Conservation (phyloP, 2,797 vertebrate genomes). For the Enteromius viviparus region DNA sequence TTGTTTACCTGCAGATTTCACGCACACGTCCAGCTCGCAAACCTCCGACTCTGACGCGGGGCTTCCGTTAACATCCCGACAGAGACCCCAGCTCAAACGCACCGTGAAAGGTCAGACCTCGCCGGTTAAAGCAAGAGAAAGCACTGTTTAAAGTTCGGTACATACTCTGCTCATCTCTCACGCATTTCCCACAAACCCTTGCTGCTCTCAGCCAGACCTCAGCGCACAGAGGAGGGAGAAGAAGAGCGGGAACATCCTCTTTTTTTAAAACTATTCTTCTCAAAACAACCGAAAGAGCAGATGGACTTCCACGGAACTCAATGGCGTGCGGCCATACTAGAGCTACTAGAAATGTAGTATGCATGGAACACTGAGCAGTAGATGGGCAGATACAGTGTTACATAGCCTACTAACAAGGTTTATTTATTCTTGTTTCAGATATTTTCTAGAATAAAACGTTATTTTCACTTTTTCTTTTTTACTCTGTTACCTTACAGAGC, state of each 20-base stretch:
- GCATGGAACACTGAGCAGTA: background rate
- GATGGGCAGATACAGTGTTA: background rate
- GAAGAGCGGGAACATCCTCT: conserved; percentile 19
- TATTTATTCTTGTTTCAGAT: background rate
- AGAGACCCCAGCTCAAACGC: background rate
- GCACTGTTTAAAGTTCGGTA: background rate
- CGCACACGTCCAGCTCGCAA: conserved; percentile 4
- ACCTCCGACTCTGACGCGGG: background rate
- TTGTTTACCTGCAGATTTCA: conserved; percentile 43
- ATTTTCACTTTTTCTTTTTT: background rate
- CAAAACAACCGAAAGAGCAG: background rate
- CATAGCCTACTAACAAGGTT: background rate
- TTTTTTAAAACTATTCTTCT: background rate
- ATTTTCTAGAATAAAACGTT: background rate
- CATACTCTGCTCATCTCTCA: conserved; percentile 7
- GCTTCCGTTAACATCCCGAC: conserved; percentile 11
- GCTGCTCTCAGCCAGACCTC: conserved; percentile 9
- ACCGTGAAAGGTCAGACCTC: background rate
- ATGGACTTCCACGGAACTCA: background rate
- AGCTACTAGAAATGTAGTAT: background rate
- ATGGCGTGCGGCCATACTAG: background rate
- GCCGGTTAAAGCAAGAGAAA: background rate
- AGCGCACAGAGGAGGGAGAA: conserved; percentile 14
- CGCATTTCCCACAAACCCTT: conserved; percentile 35
- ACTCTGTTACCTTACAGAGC: background rate